These are phyloP conservation scores for Tamandua tetradactyla DNA, from an alignment of 2,797 vertebrate genomes.

Conservation along the genomic window DNA sequence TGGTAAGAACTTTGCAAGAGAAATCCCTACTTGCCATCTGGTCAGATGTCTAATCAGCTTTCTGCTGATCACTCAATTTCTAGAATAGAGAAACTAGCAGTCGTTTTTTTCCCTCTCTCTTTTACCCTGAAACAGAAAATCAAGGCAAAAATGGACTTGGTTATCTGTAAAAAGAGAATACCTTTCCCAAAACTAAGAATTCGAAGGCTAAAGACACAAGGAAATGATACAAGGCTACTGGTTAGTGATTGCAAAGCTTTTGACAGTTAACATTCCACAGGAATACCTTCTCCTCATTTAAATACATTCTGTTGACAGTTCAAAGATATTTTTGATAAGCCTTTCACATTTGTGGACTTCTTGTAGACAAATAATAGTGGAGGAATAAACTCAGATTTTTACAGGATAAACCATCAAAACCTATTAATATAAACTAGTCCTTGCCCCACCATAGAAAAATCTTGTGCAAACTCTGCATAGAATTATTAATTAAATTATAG, in stretches of 20 bases:
- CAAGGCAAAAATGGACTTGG: neutral
- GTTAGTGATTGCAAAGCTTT: neutral
- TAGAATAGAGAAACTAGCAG: conserved; percentile 9
- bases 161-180: neutral
- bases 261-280: neutral
- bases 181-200: conserved; percentile 14
- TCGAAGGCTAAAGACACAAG: neutral
- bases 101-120: neutral
- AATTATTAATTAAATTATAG: neutral
- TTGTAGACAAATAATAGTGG: neutral
- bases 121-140: conserved; percentile 20
- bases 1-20: neutral
- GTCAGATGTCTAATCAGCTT: neutral
- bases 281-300: neutral
- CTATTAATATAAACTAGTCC: neutral
- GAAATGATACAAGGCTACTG: neutral
- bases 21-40: neutral
- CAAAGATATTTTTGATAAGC: neutral
- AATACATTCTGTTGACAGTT: neutral
- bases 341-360: neutral
- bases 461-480: neutral
- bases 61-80: conserved; percentile 14
- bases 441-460: neutral
- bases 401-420: neutral
- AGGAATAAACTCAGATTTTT: neutral